Percentiles rank a stretch among this genome's conserved stretches.
Evolutionary conservation across 2,797 vertebrate species (phyloP).

Genomic region (Gallirallus australis): DNA sequence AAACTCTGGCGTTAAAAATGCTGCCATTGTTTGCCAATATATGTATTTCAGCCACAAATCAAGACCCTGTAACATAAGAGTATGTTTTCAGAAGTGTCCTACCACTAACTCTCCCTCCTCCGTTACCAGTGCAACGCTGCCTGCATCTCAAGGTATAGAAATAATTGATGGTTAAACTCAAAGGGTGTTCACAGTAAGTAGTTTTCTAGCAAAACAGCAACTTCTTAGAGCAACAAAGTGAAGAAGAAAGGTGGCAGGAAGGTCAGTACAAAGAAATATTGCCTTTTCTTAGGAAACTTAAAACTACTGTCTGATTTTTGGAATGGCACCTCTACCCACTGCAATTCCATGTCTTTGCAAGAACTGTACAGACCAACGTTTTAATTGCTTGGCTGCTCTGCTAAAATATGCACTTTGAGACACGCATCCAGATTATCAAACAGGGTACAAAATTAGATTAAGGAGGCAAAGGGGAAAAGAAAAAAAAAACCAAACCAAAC

Average conservation of each 20-base stretch:
- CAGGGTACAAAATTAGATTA: slow-evolving; percentile 14
- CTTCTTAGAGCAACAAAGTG: slow-evolving; percentile 83
- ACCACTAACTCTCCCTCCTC: slow-evolving; percentile 34
- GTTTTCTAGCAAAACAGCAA: slow-evolving; percentile 83
- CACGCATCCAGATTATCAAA: not conserved
- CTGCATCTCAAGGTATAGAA: slow-evolving; percentile 71
- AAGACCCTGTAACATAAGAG: slow-evolving; percentile 63
- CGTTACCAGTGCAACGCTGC: not conserved
- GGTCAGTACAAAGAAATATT: slow-evolving; percentile 85
- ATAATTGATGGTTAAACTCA: slow-evolving; percentile 83
- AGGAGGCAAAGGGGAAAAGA: not conserved
- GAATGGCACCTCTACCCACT: slow-evolving; percentile 17
- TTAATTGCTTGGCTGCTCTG: slow-evolving; percentile 62
- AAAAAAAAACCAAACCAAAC: not conserved
- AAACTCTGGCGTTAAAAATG: slow-evolving; percentile 69
- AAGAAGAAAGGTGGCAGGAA: slow-evolving; percentile 80
- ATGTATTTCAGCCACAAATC: slow-evolving; percentile 72
- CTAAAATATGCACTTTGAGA: slow-evolving; percentile 43
- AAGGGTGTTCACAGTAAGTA: slow-evolving; percentile 81
- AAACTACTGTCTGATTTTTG: slow-evolving; percentile 65
- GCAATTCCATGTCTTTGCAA: slow-evolving; percentile 34
- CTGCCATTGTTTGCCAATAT: slow-evolving; percentile 72
- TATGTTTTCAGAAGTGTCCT: slow-evolving; percentile 49
- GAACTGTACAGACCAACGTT: slow-evolving; percentile 41
- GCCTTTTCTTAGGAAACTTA: slow-evolving; percentile 71